Evolutionary conservation across 2,797 vertebrate genomes (phyloP), one percentile per base, ranked within the genome.

Genomic region (Caiman crocodilus): DNA sequence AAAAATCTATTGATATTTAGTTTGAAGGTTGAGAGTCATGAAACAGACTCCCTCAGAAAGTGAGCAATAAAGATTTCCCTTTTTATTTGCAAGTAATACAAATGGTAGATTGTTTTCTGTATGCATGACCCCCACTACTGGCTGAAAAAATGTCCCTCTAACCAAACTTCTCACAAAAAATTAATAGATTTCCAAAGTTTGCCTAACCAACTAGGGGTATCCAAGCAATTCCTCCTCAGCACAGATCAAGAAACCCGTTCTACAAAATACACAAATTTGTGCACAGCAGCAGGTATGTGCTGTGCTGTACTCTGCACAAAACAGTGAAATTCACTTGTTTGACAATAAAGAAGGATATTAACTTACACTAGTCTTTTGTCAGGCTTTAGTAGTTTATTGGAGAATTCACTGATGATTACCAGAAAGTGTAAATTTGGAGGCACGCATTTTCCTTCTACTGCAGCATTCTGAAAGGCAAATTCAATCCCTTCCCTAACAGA

Each of bases 301-400:
- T 69, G 30, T 50, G 42, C 42, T 50, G 42, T 50, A 50, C 42
- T 21, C 6, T 35, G 88, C 26, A 94, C 25, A 73, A 85, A 87
- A 65, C 60, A 85, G 25, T 77, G 65, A 88, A 63, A 30, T 23
- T n/a, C n/a, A 32, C 21, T 32, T 55, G 57, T n/a, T 65, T 6
- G 11, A 88, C 23, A 78, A 4, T 4, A 30, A 21, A 71, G 13
- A 84, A 82, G 85, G 17, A 94, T 85, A 10, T 87, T 71, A 79
- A 97, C 99, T 98, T 98, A 99, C 99, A 99, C 97, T 4, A 98
- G 97, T 95, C 98, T 99, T 97, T 99, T 99, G 98, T 99, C 99
- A 6, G 98, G 98, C 95, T 98, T 99, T 84, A 99, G 98, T 84
- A 99, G 98, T 87, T 99, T 99, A 97, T 98, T 98, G 97, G 99